Percentiles rank a stretch among this genome's conserved stretches.
Evolutionary conservation across 2,113 vertebrate species (phyloP).

Genomic region (Petaurus breviceps): DNA sequence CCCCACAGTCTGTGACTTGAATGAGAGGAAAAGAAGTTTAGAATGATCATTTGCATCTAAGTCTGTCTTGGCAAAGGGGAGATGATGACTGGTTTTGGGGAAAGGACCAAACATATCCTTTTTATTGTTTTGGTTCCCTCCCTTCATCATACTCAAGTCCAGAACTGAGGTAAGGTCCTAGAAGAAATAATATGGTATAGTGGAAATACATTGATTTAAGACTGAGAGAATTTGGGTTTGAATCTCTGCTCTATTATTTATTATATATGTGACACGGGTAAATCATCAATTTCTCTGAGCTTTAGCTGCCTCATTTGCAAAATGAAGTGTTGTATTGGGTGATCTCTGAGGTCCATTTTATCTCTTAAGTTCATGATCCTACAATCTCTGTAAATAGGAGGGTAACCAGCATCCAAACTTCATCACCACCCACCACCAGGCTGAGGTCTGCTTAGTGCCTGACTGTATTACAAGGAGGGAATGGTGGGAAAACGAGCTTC

Average conservation of each 20-base stretch:
- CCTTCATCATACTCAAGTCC: not conserved
- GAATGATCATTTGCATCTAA: not conserved
- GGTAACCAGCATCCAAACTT: not conserved
- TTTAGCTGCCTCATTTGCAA: not conserved
- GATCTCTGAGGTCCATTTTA: not conserved
- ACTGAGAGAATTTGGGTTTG: not conserved
- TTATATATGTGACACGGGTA: not conserved
- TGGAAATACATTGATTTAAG: not conserved
- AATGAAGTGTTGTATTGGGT: not conserved
- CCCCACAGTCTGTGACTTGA: not conserved
- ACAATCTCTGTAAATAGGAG: not conserved
- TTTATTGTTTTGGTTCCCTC: not conserved
- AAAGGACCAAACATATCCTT: not conserved
- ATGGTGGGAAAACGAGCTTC: not conserved
- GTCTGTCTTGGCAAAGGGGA: not conserved
- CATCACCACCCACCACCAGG: not conserved
- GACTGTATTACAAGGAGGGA: not conserved
- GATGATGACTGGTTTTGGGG: not conserved
- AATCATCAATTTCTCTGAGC: not conserved
- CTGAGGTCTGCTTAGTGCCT: not conserved
- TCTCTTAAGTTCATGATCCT: not conserved
- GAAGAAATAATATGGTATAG: not conserved
- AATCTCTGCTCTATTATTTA: not conserved
- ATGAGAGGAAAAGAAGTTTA: rapidly evolving
- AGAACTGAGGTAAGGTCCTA: not conserved